These are phyloP conservation scores for Drosophila quasianomalipes DNA, from an alignment of 2,888 invertebrate species.

Conservation along the genomic window DNA sequence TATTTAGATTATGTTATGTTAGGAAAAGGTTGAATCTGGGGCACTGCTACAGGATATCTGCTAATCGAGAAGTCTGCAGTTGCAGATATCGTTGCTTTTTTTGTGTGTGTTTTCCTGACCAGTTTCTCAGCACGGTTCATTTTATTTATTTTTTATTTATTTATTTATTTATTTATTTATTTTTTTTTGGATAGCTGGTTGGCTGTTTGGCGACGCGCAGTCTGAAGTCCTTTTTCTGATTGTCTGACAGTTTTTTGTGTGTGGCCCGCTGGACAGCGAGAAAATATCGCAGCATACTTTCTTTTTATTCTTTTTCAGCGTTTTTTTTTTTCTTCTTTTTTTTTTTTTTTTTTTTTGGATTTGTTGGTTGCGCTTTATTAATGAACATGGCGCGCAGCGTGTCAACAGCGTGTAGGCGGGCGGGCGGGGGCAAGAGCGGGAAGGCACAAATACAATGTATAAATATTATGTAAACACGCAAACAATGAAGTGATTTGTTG, in stretches of 20 bases:
- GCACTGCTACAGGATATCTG: background rate
- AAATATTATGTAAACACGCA: slow-evolving; percentile 80
- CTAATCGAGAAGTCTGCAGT: background rate
- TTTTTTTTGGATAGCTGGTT: background rate
- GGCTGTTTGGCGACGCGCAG: slow-evolving; percentile 61
- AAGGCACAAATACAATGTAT: slow-evolving; percentile 64
- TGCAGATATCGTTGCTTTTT: background rate
- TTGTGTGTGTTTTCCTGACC: background rate
- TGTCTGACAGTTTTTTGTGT: slow-evolving; percentile 43
- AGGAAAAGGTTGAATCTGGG: background rate
- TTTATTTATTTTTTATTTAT: background rate
- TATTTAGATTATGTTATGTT: background rate
- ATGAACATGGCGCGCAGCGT: slow-evolving; percentile 68
- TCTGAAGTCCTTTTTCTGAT: slow-evolving; percentile 67
- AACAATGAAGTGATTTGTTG: slow-evolving; percentile 82
- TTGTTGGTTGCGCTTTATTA: slow-evolving; percentile 65
- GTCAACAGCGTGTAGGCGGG: slow-evolving; percentile 52
- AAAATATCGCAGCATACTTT: slow-evolving; percentile 51
- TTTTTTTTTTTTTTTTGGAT: slow-evolving; percentile 30
- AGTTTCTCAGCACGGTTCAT: background rate
- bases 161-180: background rate
- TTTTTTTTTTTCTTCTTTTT: background rate
- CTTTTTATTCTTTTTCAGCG: background rate
- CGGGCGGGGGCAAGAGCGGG: background rate
- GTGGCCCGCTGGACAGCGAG: slow-evolving; percentile 20